phyloP scores from a whole-genome alignment of 2,797 vertebrate species.

The Anabacerthia variegaticeps region DNA sequence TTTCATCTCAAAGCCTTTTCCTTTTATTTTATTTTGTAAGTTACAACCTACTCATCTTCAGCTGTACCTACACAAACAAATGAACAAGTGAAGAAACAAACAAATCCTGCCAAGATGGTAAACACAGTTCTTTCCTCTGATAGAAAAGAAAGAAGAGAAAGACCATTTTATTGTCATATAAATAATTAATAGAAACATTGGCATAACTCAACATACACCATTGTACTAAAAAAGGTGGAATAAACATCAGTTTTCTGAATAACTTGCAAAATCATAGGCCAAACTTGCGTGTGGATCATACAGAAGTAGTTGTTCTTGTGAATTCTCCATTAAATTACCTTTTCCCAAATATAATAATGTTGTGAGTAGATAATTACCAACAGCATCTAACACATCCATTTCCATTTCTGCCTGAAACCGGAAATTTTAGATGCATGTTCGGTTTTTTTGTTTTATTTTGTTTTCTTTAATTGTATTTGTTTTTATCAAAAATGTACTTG shows the following conservation, averaged over 20 bases:
- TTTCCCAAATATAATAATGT: neutral
- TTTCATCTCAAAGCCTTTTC: neutral
- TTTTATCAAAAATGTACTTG: neutral
- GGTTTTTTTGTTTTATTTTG: neutral
- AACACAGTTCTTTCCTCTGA: neutral
- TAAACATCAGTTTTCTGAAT: neutral
- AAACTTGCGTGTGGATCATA: neutral
- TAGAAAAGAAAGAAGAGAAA: neutral
- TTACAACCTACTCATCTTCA: neutral
- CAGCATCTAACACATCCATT: neutral
- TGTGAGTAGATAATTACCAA: neutral
- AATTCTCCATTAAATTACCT: neutral
- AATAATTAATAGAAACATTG: neutral
- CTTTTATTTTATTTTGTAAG: neutral
- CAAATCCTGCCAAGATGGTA: neutral
- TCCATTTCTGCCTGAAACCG: neutral
- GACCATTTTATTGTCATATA: neutral
- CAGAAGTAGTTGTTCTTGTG: neutral
- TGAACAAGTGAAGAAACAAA: neutral
- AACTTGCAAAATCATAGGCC: neutral
- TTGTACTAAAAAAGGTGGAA: neutral
- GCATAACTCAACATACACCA: fast-evolving
- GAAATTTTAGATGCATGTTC: neutral
- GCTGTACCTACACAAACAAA: neutral
- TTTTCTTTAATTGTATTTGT: neutral